Percentiles rank a stretch among this genome's conserved stretches.
phyloP scores from a whole-genome alignment of 2,888 invertebrate species.

The Pseudoips prasinana region DNA sequence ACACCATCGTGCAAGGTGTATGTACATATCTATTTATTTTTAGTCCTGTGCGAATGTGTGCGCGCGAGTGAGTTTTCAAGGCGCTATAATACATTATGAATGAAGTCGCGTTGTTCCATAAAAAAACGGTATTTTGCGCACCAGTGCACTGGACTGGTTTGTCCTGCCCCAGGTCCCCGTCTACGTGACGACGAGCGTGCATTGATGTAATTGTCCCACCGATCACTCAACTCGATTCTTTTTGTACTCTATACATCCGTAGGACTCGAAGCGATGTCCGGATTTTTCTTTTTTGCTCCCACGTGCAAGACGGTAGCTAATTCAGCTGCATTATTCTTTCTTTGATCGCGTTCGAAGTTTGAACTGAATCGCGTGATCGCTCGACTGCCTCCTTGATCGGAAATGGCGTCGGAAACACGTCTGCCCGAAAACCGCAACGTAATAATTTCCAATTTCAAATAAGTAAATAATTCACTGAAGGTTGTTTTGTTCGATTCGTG shows the following conservation, averaged over 20 bases:
- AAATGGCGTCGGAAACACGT: slow-evolving; percentile 78
- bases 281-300: slow-evolving; percentile 38
- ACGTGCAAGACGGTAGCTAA: slow-evolving; percentile 39
- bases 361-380: slow-evolving; percentile 69
- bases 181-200: slow-evolving; percentile 61
- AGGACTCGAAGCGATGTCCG: slow-evolving; percentile 46
- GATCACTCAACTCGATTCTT: slow-evolving; percentile 53
- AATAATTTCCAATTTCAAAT: slow-evolving; percentile 77
- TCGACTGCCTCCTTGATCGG: slow-evolving; percentile 57
- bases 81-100: slow-evolving; percentile 76
- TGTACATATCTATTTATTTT: slow-evolving; percentile 57
- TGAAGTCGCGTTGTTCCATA: slow-evolving; percentile 71
- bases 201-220: slow-evolving; percentile 69
- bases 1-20: slow-evolving; percentile 37
- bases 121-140: slow-evolving; percentile 69
- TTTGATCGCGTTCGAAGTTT: slow-evolving; percentile 41
- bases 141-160: slow-evolving; percentile 61
- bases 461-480: slow-evolving; percentile 66
- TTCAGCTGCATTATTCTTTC: slow-evolving; percentile 37
- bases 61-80: slow-evolving; percentile 57
- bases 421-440: slow-evolving; percentile 73
- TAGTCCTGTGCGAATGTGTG: slow-evolving; percentile 45
- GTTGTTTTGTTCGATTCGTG: slow-evolving; percentile 46
- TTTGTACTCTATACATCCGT: slow-evolving; percentile 53
- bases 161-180: slow-evolving; percentile 52